Evolutionary conservation across 1,140 invertebrate species (phyloP).

Genomic region (Polyergus mexicanus): DNA sequence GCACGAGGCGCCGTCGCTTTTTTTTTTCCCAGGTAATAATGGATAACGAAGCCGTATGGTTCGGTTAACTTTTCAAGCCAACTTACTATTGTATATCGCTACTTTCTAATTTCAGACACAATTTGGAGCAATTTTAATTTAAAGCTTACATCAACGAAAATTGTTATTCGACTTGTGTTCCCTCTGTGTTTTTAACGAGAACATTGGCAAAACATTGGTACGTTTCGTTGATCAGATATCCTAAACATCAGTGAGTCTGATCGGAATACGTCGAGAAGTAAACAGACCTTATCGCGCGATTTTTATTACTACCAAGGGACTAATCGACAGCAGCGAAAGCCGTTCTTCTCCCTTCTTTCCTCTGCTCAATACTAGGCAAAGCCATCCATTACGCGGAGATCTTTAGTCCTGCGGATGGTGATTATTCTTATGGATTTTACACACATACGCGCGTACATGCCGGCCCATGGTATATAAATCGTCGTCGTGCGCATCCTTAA

Average conservation of each 20-base stretch:
- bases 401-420: slow-evolving; percentile 61
- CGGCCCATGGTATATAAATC: slow-evolving; percentile 56
- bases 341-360: neutral
- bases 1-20: neutral
- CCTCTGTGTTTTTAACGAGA: neutral
- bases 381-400: slow-evolving; percentile 53
- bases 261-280: slow-evolving; percentile 6
- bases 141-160: neutral
- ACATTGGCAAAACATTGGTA: neutral
- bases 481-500: slow-evolving; percentile 66
- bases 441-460: neutral
- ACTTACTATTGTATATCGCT: neutral
- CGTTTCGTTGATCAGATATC: neutral
- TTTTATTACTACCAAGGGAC: slow-evolving; percentile 18
- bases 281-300: slow-evolving; percentile 44
- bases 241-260: neutral
- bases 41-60: slow-evolving; percentile 11
- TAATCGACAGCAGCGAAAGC: slow-evolving; percentile 42
- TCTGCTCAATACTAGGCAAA: slow-evolving; percentile 4
- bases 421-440: slow-evolving; percentile 72
- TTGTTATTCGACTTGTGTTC: neutral
- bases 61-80: neutral
- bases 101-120: slow-evolving; percentile 4
- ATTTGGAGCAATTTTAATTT: neutral
- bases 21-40: slow-evolving; percentile 40